A percentile compares a stretch with the other conserved stretches of the same genome.
These are phyloP conservation scores for Hepsetus odoe DNA, from an alignment of 2,113 vertebrate species.

Conservation along the genomic window DNA sequence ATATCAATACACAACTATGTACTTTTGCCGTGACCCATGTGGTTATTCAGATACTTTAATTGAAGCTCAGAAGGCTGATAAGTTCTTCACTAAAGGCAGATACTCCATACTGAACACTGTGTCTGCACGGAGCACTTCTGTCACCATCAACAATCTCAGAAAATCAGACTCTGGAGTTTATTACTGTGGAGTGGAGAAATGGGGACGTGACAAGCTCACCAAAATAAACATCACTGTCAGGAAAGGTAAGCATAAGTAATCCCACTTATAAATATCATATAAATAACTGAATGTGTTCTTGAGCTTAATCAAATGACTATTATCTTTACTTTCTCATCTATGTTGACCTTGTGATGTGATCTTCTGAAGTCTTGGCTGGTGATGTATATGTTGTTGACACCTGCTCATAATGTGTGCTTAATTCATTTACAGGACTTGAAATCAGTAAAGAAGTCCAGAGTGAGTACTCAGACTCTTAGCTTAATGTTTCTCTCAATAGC, in stretches of 20 bases:
- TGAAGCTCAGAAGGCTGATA: neutral
- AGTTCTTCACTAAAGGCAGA: neutral
- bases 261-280: neutral
- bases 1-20: neutral
- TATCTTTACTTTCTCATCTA: too few species aligned
- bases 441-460: too few species aligned
- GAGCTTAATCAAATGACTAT: too few species aligned
- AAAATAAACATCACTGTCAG: constrained; percentile 35
- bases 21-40: constrained; percentile 47
- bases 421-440: too few species aligned
- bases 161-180: constrained; percentile 46
- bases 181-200: constrained; percentile 51
- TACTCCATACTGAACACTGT: neutral
- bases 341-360: too few species aligned
- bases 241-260: neutral
- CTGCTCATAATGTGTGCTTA: too few species aligned
- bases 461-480: too few species aligned
- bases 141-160: constrained; percentile 35
- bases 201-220: neutral
- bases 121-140: neutral
- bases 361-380: too few species aligned
- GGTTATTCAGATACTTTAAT: constrained; percentile 26
- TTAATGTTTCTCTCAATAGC: too few species aligned
- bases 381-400: too few species aligned
- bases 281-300: neutral